Evolutionary conservation across 2,888 invertebrate genomes (phyloP), one percentile per base, ranked within the genome.

Genomic region (Cylloceria caligata): DNA sequence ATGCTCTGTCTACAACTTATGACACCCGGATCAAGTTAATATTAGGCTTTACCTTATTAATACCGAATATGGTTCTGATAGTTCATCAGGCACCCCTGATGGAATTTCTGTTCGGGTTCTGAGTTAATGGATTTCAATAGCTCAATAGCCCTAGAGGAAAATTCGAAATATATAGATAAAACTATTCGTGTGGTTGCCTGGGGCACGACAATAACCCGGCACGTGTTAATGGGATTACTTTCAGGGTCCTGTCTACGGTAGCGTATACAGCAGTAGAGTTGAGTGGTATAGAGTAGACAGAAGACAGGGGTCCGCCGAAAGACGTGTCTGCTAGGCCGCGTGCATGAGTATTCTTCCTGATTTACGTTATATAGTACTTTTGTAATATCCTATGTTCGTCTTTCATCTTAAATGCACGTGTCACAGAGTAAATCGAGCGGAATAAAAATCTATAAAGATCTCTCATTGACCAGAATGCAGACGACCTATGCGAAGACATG

Each of bases 211-310:
- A 85, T 87, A 88, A 87, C 87, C 86, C 85, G 89, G 88, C 89
- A 89, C 88, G 89, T 88, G 89, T 88, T 90, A 89, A 90, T 89
- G 88, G 88, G 90, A 90, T 90, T 89, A 90, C 85, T 83, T 68
- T 62, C 49, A 49, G 73, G 55, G 55, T 34, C 72, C 72, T 80
- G 79, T 71, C 73, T 52, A 76, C 72, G 30, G 55, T 65, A 77
- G 73, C 69, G 77, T 77, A 65, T 45, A 60, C 64, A 45, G 16
- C 34, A n/a, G 7, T 60, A 34, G 34, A 77, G 57, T 30, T 13
- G 39, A 72, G 67, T 60, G 67, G 27, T 73, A 72, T 85, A 84
- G 81, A 74, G 73, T 68, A 52, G 73, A 85, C 85, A 86, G 84
- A 85, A 85, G 84, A 84, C 85, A 85, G 77, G 84, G 84, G 85